A percentile compares a stretch with the other conserved stretches of the same genome.
Evolutionary conservation across 92 coral and sea anemone genomes (phyloP).

Genomic region (Actinostola sp.): DNA sequence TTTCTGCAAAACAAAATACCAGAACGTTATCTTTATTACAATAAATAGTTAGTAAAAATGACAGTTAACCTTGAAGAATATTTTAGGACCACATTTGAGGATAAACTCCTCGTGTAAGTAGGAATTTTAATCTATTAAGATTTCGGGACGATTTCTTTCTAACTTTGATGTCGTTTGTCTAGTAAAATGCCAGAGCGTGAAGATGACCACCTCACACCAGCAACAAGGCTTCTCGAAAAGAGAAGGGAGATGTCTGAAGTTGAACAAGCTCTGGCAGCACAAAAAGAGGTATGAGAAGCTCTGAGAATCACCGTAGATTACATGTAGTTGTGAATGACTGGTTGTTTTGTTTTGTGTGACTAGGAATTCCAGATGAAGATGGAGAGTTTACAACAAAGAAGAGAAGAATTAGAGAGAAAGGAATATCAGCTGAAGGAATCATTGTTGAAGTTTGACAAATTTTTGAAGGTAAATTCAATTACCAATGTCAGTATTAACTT

Average conservation of each 20-base stretch:
- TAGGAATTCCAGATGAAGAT: constrained; percentile 99
- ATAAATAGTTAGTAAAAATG: constrained; percentile 54
- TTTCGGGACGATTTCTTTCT: background rate
- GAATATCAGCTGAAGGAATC: constrained; percentile 97
- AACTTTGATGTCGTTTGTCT: constrained; percentile 6
- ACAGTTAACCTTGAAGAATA: constrained; percentile 94
- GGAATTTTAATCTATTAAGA: background rate
- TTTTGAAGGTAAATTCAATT: constrained; percentile 86
- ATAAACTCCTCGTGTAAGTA: constrained; percentile 98
- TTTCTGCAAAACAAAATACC: background rate
- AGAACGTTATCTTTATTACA: background rate
- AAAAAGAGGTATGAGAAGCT: constrained; percentile 96
- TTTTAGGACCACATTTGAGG: constrained; percentile 99
- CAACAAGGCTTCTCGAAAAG: constrained; percentile 96
- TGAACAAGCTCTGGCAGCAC: constrained; percentile 97
- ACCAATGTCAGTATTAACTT: no score
- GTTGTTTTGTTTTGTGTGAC: constrained; percentile 1
- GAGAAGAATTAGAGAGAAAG: constrained; percentile 96
- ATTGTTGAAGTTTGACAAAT: constrained; percentile 92
- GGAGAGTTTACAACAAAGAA: constrained; percentile 98
- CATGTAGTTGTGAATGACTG: no score
- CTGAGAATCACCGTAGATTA: no score
- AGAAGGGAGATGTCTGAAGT: constrained; percentile 99
- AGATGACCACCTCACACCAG: constrained; percentile 98
- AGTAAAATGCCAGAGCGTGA: constrained; percentile 99